phyloP scores from a whole-genome alignment of 2,888 invertebrate species.

The Aricia artaxerxes region DNA sequence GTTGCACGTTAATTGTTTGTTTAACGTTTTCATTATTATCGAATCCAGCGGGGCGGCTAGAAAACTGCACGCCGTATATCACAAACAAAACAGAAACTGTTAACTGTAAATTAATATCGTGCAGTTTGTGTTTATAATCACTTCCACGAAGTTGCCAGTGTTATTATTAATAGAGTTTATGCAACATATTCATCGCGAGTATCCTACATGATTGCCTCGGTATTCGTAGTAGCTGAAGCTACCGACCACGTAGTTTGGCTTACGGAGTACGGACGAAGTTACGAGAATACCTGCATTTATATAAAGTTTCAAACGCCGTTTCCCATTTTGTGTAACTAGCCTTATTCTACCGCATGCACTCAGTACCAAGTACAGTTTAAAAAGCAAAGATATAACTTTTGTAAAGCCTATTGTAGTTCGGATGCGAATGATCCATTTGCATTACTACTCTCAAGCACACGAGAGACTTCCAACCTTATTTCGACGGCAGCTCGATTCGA shows the following conservation, averaged over 20 bases:
- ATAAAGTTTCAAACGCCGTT: constrained; percentile 24
- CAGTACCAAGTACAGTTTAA: constrained; percentile 30
- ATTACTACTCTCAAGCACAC: constrained; percentile 25
- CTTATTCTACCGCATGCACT: constrained; percentile 29
- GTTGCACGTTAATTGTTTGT: neutral
- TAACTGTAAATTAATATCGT: constrained; percentile 4
- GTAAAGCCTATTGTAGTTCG: constrained; percentile 28
- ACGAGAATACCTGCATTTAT: constrained; percentile 26
- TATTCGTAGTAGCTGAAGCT: constrained; percentile 2
- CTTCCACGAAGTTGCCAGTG: constrained; percentile 1
- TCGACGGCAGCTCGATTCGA: neutral
- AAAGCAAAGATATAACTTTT: constrained; percentile 31
- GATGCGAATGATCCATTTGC: constrained; percentile 31
- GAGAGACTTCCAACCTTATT: constrained; percentile 26
- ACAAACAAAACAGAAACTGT: constrained; percentile 8
- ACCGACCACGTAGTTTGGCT: constrained; percentile 25
- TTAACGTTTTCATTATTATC: neutral
- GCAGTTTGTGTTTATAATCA: neutral
- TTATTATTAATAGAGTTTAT: constrained; percentile 23
- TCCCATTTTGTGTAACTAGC: constrained; percentile 29
- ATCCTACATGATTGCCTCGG: constrained; percentile 15
- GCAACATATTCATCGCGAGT: constrained; percentile 11
- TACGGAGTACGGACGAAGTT: constrained; percentile 25
- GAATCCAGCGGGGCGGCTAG: neutral
- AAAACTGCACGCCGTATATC: neutral